phyloP scores from a whole-genome alignment of 1,140 invertebrate species.

The Rhyzopertha dominica region DNA sequence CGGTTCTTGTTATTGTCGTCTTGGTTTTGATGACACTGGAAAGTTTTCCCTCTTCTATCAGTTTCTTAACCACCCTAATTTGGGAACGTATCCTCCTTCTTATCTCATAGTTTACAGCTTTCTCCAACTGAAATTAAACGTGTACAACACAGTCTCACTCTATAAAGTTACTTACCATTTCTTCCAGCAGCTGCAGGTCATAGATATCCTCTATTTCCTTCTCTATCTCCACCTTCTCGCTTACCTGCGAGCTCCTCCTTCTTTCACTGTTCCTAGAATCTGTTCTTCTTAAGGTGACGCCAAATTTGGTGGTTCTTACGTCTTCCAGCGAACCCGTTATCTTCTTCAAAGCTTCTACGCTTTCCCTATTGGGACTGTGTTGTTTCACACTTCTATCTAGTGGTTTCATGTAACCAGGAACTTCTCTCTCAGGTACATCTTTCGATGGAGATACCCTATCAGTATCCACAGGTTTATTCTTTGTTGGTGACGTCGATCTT shows the following conservation, averaged over 20 bases:
- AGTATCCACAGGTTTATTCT: background rate
- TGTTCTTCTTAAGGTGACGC: conserved; percentile 55
- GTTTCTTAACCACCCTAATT: conserved; percentile 62
- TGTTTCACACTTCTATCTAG: conserved; percentile 36
- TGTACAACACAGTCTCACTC: conserved; percentile 6
- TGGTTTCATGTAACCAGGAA: conserved; percentile 42
- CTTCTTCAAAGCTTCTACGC: too few relatives aligned
- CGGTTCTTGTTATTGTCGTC: conserved; percentile 14
- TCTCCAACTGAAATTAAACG: conserved; percentile 59
- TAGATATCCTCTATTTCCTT: conserved; percentile 65
- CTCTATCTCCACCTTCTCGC: conserved; percentile 34
- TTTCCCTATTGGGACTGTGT: conserved; percentile 34
- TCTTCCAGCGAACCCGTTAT: too few relatives aligned
- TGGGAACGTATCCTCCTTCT: conserved; percentile 67
- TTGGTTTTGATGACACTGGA: conserved; percentile 28
- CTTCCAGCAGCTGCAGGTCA: conserved; percentile 61
- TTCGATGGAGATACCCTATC: background rate
- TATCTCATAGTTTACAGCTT: conserved; percentile 66
- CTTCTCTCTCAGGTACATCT: too few relatives aligned
- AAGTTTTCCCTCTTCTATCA: conserved; percentile 47
- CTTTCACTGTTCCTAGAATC: conserved; percentile 45
- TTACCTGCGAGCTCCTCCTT: conserved; percentile 34
- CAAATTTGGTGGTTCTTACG: conserved; percentile 54
- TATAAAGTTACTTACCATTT: conserved; percentile 51
- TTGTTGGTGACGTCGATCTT: conserved; percentile 7